Percentiles rank a stretch among this genome's conserved stretches.
Conservation (phyloP, 2,113 vertebrate species). For the human region GRCh38 chr14:98973501-98974000, state of each 20-base stretch:
- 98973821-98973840: background rate
- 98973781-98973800: background rate
- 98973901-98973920: background rate
- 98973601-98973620: no score
- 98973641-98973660: no score
- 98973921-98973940: background rate
- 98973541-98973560: no score
- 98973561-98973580: no score
- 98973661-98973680: no score
- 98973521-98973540: no score
- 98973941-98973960: background rate
- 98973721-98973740: background rate
- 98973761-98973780: conserved; percentile 6
- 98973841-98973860: background rate
- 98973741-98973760: background rate
- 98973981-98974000: no score
- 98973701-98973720: background rate
- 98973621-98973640: no score
- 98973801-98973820: background rate
- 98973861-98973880: background rate
- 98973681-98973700: background rate
- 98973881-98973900: background rate
- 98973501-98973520: no score
- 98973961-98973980: background rate
- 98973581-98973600: no score